These are phyloP conservation scores for Etheostoma cragini DNA, from an alignment of 2,113 vertebrate genomes.

Conservation along the genomic window DNA sequence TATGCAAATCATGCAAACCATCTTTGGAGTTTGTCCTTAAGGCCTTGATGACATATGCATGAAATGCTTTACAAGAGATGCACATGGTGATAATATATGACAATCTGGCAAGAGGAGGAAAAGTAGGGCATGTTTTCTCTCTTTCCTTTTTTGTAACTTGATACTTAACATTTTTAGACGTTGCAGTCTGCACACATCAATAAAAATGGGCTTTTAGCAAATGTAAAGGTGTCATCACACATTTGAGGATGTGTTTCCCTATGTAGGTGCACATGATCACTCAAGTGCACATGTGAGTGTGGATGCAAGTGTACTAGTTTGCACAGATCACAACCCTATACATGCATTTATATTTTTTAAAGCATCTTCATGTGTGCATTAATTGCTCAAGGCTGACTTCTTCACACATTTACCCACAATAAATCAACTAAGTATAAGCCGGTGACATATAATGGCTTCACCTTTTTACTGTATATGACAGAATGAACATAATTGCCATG, in stretches of 20 bases:
- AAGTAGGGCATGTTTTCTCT: neutral
- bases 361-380: neutral
- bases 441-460: conserved; percentile 21
- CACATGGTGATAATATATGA: conserved; percentile 19
- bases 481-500: conserved; percentile 72
- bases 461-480: conserved; percentile 62
- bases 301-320: neutral
- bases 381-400: neutral
- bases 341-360: conserved; percentile 26
- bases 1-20: conserved; percentile 1
- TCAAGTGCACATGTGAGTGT: conserved; percentile 5
- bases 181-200: conserved; percentile 35
- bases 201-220: conserved; percentile 35
- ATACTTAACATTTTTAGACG: conserved; percentile 24
- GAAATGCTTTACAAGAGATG: conserved; percentile 13
- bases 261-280: neutral
- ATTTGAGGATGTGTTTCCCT: conserved; percentile 36
- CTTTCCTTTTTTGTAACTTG: neutral
- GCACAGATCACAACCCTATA: neutral
- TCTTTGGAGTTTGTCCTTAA: conserved; percentile 26
- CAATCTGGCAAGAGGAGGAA: conserved; percentile 12
- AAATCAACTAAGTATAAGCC: conserved; percentile 31
- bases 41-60: conserved; percentile 3
- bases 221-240: conserved; percentile 44
- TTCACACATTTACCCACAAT: conserved; percentile 21